Conservation (phyloP, 2,888 invertebrate genomes). For the Synergus itoensis region DNA sequence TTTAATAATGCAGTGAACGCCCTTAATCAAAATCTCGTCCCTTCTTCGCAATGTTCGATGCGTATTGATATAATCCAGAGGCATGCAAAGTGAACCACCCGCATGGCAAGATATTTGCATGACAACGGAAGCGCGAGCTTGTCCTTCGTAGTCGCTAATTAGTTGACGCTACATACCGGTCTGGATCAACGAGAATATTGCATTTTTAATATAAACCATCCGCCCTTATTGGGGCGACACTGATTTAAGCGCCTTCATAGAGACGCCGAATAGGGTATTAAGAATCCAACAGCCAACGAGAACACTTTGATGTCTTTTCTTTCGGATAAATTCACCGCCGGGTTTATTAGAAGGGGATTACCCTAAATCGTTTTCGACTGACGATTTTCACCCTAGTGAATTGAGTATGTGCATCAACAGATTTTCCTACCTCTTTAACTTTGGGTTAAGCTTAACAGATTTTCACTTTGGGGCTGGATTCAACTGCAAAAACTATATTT, state of each 20-base stretch:
- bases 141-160: conserved; percentile 69
- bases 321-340: conserved; percentile 19
- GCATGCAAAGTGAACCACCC: conserved; percentile 55
- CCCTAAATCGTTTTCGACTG: conserved; percentile 35
- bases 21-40: conserved; percentile 70
- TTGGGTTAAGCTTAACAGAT: conserved; percentile 35
- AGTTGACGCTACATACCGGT: conserved; percentile 70
- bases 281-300: conserved; percentile 23
- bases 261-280: conserved; percentile 17
- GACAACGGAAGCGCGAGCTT: conserved; percentile 68
- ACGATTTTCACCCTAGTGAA: conserved; percentile 16
- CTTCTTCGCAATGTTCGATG: conserved; percentile 68
- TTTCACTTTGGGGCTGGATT: not conserved
- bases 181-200: conserved; percentile 75
- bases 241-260: conserved; percentile 26
- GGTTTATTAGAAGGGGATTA: conserved; percentile 37
- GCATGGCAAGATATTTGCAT: conserved; percentile 69
- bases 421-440: not conserved
- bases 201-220: conserved; percentile 73
- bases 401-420: not conserved
- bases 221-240: conserved; percentile 46
- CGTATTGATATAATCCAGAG: conserved; percentile 70
- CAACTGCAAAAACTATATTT: not conserved
- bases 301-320: conserved; percentile 38
- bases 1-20: conserved; percentile 43